phyloP scores from a whole-genome alignment of 2,888 invertebrate species.

The Yponomeuta cagnagella region DNA sequence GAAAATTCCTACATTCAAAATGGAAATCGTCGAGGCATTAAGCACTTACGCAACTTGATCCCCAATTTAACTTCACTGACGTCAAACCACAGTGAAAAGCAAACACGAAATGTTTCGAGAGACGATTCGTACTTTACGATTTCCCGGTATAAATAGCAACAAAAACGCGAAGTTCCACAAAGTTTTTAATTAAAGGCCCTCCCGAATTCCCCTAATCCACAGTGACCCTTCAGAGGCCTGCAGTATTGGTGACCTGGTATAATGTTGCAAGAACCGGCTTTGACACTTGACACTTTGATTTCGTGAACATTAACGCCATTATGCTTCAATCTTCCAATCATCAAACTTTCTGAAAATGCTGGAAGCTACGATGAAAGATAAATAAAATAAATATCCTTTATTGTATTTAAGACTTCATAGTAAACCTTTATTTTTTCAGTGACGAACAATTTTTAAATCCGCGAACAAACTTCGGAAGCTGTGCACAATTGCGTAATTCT shows the following conservation, averaged over 20 bases:
- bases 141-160: slow-evolving; percentile 19
- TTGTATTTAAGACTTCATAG: too few relatives aligned
- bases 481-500: too few relatives aligned
- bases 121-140: background rate
- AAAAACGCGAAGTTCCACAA: slow-evolving; percentile 30
- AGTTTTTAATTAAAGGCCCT: slow-evolving; percentile 12
- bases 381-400: too few relatives aligned
- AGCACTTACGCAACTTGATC: background rate
- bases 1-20: too few relatives aligned
- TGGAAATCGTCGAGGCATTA: too few relatives aligned
- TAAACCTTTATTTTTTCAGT: too few relatives aligned
- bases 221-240: background rate
- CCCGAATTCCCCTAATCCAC: background rate
- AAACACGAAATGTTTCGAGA: background rate
- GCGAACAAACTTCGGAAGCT: too few relatives aligned
- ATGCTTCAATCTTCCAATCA: too few relatives aligned
- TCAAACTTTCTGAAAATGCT: too few relatives aligned
- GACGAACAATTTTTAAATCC: too few relatives aligned
- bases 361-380: too few relatives aligned
- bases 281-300: background rate
- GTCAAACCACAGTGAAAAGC: background rate
- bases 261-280: background rate
- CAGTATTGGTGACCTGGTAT: background rate
- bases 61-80: background rate
- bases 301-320: too few relatives aligned